Base-by-base conservation (phyloP, 2,888 invertebrate genomes). In the Pemphredon lugubris region DNA sequence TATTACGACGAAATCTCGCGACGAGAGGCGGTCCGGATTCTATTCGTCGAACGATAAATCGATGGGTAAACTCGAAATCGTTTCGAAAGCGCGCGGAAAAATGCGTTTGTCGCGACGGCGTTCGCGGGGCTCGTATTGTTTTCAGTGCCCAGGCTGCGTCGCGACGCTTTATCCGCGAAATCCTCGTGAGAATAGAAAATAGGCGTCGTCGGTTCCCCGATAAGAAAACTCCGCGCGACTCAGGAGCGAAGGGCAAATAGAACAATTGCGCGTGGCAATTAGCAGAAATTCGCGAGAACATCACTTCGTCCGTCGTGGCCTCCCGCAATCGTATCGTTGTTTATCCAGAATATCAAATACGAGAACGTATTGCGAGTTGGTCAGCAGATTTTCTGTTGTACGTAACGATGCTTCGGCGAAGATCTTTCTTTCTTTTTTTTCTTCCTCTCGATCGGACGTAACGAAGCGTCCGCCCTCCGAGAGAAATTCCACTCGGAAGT, bases 11-110 rank as follows among this genome's bases (percentile, higher is more conserved):
- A 51, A 65, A 39, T 26, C 44, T 51, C 37, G 26, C 20, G 16
- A 21, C 14, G 14, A 9, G 14, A 9, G 45, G 20, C 39, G 51
- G 58, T 51, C 59, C n/a, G n/a, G 34, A 32, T 54, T 65, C 48
- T 53, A 48, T 42, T 55, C 60, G 37, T 7, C 60, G 66, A 48
- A 51, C 37, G 60, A 59, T 73, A 53, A 73, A 65, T 65, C 69
- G 69, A 59, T 42, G 34, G 55, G 26, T 73, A 69, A 70, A 64
- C 60, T 50, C 26, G 45, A 32, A 59, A 60, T 60, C 34, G 32
- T 11, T 26, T 26, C 6, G 37, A n/a, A 21, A 11, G n/a, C 21
- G 20, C 2, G 30, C 21, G 7, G 40, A 23, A 37, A 26, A 9
- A 14, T 9, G 6, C 37, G n/a, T 37, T n/a, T 13, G 6, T 11